Base-by-base conservation (phyloP, 2,888 invertebrate genomes). In the Lithodes maja region DNA sequence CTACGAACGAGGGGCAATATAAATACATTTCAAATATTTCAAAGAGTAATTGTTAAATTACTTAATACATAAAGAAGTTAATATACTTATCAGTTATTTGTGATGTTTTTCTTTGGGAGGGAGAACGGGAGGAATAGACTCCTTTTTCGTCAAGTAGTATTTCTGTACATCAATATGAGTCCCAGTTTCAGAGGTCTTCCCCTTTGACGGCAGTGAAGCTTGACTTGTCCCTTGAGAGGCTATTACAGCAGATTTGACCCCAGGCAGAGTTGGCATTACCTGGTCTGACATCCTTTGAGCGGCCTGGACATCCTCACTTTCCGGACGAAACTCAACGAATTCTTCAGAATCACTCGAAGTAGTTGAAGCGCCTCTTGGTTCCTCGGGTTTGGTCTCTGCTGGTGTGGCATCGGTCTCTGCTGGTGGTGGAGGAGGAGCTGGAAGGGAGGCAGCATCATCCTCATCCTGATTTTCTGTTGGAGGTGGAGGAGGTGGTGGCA, bases 51-150 rank as follows among this genome's bases (percentile, higher is more conserved):
- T 33, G 33, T 33, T 33, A 33, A 33, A 33, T 33, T 33, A 33
- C 33, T 33, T 33, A 33, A 33, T 33, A 33, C 33, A 33, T 33
- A 33, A 33, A 33, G 33, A 33, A 33, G 33, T 33, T 33, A 33
- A 75, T 12, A 33, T 75, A 75, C 49, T 75, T 33, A 33, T 75
- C n/a, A 2, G 53, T 78, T 50, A 78, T 78, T 78, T 79, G 79
- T 85, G 61, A 50, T 77, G 75, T 54, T 84, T 89, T 55, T 81
- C 85, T 68, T 81, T 89, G 12, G 88, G 88, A 17, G 88, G 88
- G 74, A 89, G 75, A 7, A 77, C 81, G 3, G 88, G 88, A 5
- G 88, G 88, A 33, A 50, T n/a, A n/a, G 88, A 89, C 2, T 68
- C 71, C 50, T 84, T 84, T 55, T 89, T 89, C 9, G 54, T 89